Evolutionary conservation across 2,888 invertebrate species (phyloP), one percentile per base, ranked within the genome.

Genomic region (Eubasilissa splendida): DNA sequence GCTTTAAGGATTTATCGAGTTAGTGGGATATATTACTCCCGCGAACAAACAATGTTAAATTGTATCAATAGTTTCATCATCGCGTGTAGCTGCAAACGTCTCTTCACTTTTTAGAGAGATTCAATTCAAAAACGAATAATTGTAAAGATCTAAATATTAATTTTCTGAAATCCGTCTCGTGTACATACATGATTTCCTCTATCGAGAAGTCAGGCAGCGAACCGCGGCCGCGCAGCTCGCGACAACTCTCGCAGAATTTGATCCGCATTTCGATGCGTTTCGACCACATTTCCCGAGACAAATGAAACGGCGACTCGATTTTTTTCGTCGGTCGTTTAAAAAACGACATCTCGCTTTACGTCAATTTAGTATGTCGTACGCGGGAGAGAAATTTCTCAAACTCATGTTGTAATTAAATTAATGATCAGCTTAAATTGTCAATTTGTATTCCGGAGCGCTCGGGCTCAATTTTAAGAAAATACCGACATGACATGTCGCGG

Each of bases 381-480:
- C 73, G 65, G 54, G 59, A 80, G 76, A 33, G 71, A 76, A 50
- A 76, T 76, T 50, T 76, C 80, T 71, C 58, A 66, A 76, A 79
- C 58, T 50, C 60, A 73, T 68, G 76, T 71, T 76, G 79, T 76
- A 76, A 81, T 81, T 81, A 81, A 81, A 65, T 79, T 79, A 81
- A 81, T 81, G 79, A 76, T 79, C 53, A 52, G 22, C 42, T 59
- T 81, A 79, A 81, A 81, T 79, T 79, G 58, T 60, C 66, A 76
- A 68, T 71, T 71, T 74, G 71, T 80, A 63, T 71, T 78, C 60
- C 78, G 14, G 70, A 56, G 56, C 76, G 14, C 70, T 31, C 71
- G 71, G 78, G 78, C 53, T 53, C 78, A 70, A 63, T 73, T 73
- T 73, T 60, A 54, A 73, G 60, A 73, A 78, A 78, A 78, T 78